Evolutionary conservation across 2,888 invertebrate species (phyloP).

Genomic region (Helobdella robusta): DNA sequence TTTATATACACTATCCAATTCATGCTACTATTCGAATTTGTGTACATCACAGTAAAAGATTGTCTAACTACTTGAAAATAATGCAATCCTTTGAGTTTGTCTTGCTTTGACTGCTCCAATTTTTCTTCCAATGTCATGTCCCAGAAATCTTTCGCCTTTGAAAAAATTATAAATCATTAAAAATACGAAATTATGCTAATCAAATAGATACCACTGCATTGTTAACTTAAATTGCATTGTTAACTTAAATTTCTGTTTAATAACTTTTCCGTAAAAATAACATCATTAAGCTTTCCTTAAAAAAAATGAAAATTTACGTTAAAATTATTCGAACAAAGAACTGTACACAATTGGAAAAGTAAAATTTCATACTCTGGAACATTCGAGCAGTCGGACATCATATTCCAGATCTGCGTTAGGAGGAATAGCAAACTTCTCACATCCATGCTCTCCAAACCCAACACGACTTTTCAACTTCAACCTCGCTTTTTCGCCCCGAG

Average conservation of each 20-base stretch:
- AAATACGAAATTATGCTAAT: no score
- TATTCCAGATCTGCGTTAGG: constrained; percentile 61
- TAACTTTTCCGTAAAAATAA: no score
- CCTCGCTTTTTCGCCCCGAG: constrained; percentile 66
- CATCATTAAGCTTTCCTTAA: no score
- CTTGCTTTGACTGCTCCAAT: constrained; percentile 68
- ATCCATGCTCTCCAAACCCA: constrained; percentile 68
- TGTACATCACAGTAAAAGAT: not conserved
- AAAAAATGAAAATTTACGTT: no score
- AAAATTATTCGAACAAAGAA: no score
- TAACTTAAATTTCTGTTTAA: no score
- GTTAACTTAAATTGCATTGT: no score
- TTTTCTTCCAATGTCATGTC: constrained; percentile 69
- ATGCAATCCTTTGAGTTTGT: constrained; percentile 79
- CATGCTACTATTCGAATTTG: not conserved
- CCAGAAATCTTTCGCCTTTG: constrained; percentile 69
- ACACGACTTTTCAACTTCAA: constrained; percentile 61
- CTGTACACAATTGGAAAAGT: no score
- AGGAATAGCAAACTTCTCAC: constrained; percentile 64
- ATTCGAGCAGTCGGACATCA: constrained; percentile 64
- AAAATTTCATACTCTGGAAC: constrained; percentile 4
- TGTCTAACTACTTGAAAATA: constrained; percentile 62
- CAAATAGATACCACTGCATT: no score
- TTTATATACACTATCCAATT: not conserved
- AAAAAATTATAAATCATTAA: no score